Base-by-base conservation (phyloP, 2,888 invertebrate genomes). In the Diplolepis rosae region DNA sequence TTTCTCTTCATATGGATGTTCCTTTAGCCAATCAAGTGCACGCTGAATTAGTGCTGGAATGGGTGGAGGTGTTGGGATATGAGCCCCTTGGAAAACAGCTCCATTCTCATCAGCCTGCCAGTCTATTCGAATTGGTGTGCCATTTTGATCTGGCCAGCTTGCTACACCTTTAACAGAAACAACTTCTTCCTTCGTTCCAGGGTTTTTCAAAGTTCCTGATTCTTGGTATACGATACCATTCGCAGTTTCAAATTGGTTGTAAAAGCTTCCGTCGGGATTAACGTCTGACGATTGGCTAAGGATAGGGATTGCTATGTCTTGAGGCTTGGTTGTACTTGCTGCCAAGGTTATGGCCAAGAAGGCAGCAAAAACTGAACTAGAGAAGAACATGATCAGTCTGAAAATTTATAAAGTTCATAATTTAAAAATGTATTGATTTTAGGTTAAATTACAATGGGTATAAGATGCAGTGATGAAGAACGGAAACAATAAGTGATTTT, bases 211-310 rank as follows among this genome's bases (percentile, higher is more conserved):
- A 65, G 83, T 85, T 0, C 86, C 86, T 51, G 84, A 82, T 75
- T 90, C 90, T 71, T 89, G 83, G 24, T 85, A 88, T 35, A 79
- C 73, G 73, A 90, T 90, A 3, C 90, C 90, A 74, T 90, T 90
- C 4, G 79, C 84, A n/a, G 80, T 83, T 54, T 86, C 84, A 78
- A 74, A 86, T 68, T 74, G 78, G 27, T 76, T 69, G 28, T 71
- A 79, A 72, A 82, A 87, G 39, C 79, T 80, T 32, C 86, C 86
- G 56, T 85, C 86, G 1, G 83, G 83, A 54, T 69, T 78, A 45
- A 82, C 72, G 65, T 87, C 85, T 28, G 83, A 81, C 3, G 74
- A 68, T 39, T 87, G 86, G 35, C 73, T 77, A 18, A 85, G 22
- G 52, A 86, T 86, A 28, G 56, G 56, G 35, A 56, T 56, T 6